Conservation (phyloP, 2,797 vertebrate species). For the Chelonia mydas region DNA sequence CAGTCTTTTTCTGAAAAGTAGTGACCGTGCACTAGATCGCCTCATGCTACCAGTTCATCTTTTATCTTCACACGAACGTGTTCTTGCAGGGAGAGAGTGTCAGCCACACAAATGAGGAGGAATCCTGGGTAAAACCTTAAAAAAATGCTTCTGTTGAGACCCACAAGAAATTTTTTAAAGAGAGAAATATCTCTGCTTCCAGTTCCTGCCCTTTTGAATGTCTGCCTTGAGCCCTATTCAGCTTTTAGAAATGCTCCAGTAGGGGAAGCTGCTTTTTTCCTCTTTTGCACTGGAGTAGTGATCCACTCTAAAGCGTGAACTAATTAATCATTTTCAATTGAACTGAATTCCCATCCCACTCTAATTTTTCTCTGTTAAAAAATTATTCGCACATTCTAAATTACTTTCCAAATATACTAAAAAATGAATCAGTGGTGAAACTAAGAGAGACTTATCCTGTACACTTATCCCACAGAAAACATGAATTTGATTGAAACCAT, state of each 20-base stretch:
- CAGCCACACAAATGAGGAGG: neutral
- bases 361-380: neutral
- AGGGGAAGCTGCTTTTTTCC: neutral
- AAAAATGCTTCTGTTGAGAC: neutral
- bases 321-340: conserved; percentile 17
- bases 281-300: neutral
- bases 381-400: conserved; percentile 21
- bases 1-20: neutral
- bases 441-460: neutral
- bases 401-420: conserved; percentile 14
- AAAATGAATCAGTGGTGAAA: conserved; percentile 14
- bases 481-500: neutral
- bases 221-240: neutral
- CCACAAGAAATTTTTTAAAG: neutral
- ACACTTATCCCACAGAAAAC: neutral
- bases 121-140: neutral
- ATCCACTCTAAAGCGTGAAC: conserved; percentile 27
- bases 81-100: neutral
- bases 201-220: neutral
- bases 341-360: conserved; percentile 7
- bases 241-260: neutral
- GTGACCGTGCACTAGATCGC: neutral
- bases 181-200: neutral
- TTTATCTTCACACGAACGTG: neutral
- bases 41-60: neutral